These are phyloP conservation scores for Myotis planiceps DNA, from an alignment of 2,797 vertebrate species.

Conservation along the genomic window DNA sequence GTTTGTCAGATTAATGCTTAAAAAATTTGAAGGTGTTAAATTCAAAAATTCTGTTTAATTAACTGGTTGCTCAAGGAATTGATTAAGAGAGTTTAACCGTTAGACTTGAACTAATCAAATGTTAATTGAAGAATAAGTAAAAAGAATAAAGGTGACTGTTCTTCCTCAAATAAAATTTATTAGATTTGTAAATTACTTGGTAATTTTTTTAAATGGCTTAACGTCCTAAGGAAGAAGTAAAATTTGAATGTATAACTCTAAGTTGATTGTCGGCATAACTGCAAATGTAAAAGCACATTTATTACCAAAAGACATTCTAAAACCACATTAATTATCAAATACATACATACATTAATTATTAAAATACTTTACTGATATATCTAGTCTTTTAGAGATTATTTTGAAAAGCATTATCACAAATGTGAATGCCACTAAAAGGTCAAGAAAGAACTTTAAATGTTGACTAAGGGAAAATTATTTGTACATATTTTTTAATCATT, in stretches of 20 bases:
- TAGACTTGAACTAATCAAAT: conserved; percentile 20
- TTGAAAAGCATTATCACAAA: neutral
- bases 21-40: neutral
- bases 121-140: conserved; percentile 26
- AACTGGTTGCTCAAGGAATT: neutral
- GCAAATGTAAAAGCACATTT: neutral
- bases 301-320: neutral
- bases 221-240: neutral
- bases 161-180: conserved; percentile 9
- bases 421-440: neutral
- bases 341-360: neutral
- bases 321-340: neutral
- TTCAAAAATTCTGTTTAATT: conserved; percentile 35
- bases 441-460: neutral
- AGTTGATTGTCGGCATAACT: neutral
- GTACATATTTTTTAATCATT: neutral
- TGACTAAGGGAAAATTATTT: neutral
- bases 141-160: neutral
- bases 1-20: neutral
- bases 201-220: neutral
- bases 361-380: neutral
- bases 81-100: neutral
- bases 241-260: neutral
- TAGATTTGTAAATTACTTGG: conserved; percentile 25
- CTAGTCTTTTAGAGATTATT: neutral